Base-by-base conservation (phyloP, 1,140 invertebrate species). In the Sarcophaga bullata region DNA sequence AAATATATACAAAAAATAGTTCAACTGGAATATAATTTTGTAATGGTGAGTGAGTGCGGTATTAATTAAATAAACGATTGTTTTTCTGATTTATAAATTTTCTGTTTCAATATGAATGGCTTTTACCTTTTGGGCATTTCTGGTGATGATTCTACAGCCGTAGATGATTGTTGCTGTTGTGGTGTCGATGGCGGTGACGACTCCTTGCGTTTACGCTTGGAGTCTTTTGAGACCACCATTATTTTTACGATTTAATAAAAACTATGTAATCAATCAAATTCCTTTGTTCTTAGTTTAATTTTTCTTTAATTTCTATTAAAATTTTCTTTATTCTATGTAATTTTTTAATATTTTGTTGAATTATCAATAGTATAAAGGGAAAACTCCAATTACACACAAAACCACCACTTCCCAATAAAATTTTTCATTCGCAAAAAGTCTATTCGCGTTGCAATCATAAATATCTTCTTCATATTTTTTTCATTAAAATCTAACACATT, bases 181-280 rank as follows among this genome's bases (percentile, higher is more conserved):
- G 75, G 48, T 52, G 75, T 50, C 25, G 75, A 10, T 25, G 50
- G 54, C 84, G 86, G 80, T 85, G 82, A 86, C 58, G 88, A 87
- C 84, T 89, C 88, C 83, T 89, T 88, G 85, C 87, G 86, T 86
- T 90, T 90, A 84, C 82, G 80, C 75, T 84, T 85, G 46, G 85
- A 87, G 85, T 89, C 87, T 88, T 90, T 90, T 76, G 89, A 90
- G 85, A 90, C 89, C 87, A 90, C 89, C 89, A 90, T 90, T 87
- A 89, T 84, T 87, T 37, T 62, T 62, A 46, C 25, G 17, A n/a
- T 62, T 2, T 58, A 37, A 10, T 80, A 19, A 19, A 15, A 62
- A 80, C 52, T 68, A 8, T 80, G 15, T 49, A n/a, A 17, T 58
- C 7, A 76, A 78, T 10, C 50, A 50, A 37, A 37, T 54, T 49